Conservation (phyloP, 2,113 vertebrate genomes). For the Malaclemys terrapin region DNA sequence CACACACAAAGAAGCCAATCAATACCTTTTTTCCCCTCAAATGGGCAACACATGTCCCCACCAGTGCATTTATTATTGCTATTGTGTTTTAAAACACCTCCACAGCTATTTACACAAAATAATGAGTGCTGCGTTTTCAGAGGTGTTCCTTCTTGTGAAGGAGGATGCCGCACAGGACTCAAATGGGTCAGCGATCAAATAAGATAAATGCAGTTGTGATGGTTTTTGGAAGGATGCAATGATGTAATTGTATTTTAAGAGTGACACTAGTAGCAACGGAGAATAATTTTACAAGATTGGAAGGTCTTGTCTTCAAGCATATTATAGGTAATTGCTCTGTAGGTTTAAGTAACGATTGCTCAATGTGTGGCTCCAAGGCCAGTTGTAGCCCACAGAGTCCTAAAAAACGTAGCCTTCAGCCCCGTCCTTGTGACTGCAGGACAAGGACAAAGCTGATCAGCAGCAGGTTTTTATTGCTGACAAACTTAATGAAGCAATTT, state of each 20-base stretch:
- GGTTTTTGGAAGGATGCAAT: constrained; percentile 60
- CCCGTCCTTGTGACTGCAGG: constrained; percentile 69
- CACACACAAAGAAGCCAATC: constrained; percentile 48
- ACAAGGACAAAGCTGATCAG: constrained; percentile 73
- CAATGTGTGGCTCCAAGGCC: constrained; percentile 73
- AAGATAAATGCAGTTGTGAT: constrained; percentile 70
- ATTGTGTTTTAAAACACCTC: constrained; percentile 56
- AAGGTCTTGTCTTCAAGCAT: constrained; percentile 67
- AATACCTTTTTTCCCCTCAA: constrained; percentile 47
- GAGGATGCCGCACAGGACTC: constrained; percentile 38
- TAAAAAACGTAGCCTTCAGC: constrained; percentile 71
- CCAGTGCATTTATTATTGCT: constrained; percentile 22
- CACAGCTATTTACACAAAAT: constrained; percentile 60
- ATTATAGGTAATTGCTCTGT: constrained; percentile 74
- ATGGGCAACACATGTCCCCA: constrained; percentile 23
- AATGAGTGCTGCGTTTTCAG: constrained; percentile 46
- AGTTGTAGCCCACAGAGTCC: constrained; percentile 72
- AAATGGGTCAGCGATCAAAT: constrained; percentile 71
- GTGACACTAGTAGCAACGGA: constrained; percentile 53
- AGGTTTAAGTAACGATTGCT: constrained; percentile 76
- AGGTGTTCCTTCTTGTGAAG: constrained; percentile 37
- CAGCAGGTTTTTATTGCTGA: constrained; percentile 42
- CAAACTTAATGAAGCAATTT: constrained; percentile 46
- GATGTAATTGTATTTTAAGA: constrained; percentile 61
- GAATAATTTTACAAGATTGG: constrained; percentile 75